phyloP scores from a whole-genome alignment of 30 jellyfish, hydroid and myxozoan species.

The Pelagia noctiluca region DNA sequence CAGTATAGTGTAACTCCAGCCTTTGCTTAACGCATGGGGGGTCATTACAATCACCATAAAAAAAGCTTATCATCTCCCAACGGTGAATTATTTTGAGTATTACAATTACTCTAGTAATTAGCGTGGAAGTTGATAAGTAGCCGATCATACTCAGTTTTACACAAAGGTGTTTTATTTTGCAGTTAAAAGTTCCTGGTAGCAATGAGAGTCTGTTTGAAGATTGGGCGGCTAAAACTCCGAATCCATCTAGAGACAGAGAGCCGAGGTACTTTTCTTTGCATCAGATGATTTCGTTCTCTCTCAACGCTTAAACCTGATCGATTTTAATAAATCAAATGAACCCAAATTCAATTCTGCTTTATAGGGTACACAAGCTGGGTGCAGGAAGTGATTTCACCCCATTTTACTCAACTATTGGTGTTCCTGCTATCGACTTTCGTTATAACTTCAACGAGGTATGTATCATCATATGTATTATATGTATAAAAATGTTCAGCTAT shows the following conservation, averaged over 20 bases:
- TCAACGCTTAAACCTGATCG: too few relatives aligned
- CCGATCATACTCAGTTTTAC: neutral
- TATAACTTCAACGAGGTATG: constrained; percentile 80
- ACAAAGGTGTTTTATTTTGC: neutral
- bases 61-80: too few relatives aligned
- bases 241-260: constrained; percentile 36
- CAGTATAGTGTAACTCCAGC: too few relatives aligned
- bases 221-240: constrained; percentile 60
- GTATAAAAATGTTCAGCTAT: too few relatives aligned
- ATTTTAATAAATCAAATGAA: too few relatives aligned
- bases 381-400: constrained; percentile 98
- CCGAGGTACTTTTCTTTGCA: too few relatives aligned
- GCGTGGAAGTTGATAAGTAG: neutral
- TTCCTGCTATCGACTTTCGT: constrained; percentile 91
- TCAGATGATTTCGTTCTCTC: too few relatives aligned
- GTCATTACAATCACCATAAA: too few relatives aligned
- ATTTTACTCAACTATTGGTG: constrained; percentile 88
- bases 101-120: too few relatives aligned
- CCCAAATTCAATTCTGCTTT: neutral
- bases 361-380: constrained; percentile 76
- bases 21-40: too few relatives aligned
- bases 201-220: constrained; percentile 55
- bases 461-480: too few relatives aligned
- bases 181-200: constrained; percentile 48
- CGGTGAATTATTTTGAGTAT: too few relatives aligned